Conservation (phyloP, 2,888 invertebrate genomes). For the Plemyria rubiginata region DNA sequence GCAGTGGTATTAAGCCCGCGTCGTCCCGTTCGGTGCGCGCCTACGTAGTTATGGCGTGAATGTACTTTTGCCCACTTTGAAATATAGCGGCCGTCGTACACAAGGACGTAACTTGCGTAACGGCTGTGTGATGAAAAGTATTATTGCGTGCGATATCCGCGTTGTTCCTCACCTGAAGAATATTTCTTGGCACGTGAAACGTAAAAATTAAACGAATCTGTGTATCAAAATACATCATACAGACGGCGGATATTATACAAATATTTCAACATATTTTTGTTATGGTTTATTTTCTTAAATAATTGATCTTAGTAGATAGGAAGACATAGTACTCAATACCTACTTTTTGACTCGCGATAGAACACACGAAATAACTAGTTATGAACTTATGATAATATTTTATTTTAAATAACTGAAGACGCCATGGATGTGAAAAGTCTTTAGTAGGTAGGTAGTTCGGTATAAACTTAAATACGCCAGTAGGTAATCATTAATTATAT, state of each 20-base stretch:
- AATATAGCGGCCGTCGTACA: conserved; percentile 68
- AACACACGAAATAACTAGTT: too few relatives aligned
- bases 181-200: neutral
- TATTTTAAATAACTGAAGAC: too few relatives aligned
- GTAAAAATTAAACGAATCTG: neutral
- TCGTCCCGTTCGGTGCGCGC: conserved; percentile 77
- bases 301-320: neutral
- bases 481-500: too few relatives aligned
- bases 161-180: neutral
- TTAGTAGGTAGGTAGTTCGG: too few relatives aligned
- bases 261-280: neutral
- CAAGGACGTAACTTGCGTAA: conserved; percentile 62
- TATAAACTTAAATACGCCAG: too few relatives aligned
- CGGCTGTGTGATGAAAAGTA: conserved; percentile 34
- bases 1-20: conserved; percentile 59
- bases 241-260: neutral
- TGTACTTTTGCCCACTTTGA: conserved; percentile 85
- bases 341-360: neutral
- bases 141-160: conserved; percentile 27
- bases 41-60: conserved; percentile 83
- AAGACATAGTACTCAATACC: too few relatives aligned
- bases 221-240: neutral
- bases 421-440: too few relatives aligned
- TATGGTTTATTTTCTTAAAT: neutral
- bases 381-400: too few relatives aligned